Evolutionary conservation across 2,888 invertebrate genomes (phyloP).

Genomic region (Clistopyga incitator): DNA sequence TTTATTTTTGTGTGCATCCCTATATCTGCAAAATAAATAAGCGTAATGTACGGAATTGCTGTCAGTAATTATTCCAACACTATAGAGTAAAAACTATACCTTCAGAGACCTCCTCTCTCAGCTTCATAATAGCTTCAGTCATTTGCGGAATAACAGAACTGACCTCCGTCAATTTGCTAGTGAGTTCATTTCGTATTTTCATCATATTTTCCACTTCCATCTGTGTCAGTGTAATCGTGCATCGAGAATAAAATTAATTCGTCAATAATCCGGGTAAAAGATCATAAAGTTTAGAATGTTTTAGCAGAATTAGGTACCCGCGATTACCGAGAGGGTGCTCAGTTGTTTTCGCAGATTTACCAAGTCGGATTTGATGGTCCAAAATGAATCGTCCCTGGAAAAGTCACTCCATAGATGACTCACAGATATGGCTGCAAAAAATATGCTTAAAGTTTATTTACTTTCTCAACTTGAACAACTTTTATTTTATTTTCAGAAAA

Average conservation of each 20-base stretch:
- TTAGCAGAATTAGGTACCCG: constrained; percentile 35
- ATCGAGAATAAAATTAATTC: constrained; percentile 1
- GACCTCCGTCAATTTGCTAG: constrained; percentile 77
- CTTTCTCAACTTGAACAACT: not conserved
- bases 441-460: not conserved
- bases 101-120: constrained; percentile 79
- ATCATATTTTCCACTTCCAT: constrained; percentile 78
- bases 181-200: constrained; percentile 76
- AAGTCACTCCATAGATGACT: constrained; percentile 80
- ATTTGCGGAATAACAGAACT: constrained; percentile 78
- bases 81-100: constrained; percentile 75
- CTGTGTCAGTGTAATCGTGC: constrained; percentile 70
- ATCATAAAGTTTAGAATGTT: not conserved
- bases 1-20: constrained; percentile 73
- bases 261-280: not conserved
- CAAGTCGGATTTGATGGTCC: constrained; percentile 77
- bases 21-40: constrained; percentile 71
- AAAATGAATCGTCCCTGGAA: constrained; percentile 76
- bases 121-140: constrained; percentile 77
- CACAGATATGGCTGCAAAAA: constrained; percentile 77
- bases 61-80: too few relatives aligned
- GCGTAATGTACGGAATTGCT: not conserved
- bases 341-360: constrained; percentile 76
- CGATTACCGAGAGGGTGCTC: constrained; percentile 78
- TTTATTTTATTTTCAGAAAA: not conserved